Percentiles rank a stretch among this genome's conserved stretches.
phyloP scores from a whole-genome alignment of 2,113 vertebrate species.

The Pedionomus torquatus region DNA sequence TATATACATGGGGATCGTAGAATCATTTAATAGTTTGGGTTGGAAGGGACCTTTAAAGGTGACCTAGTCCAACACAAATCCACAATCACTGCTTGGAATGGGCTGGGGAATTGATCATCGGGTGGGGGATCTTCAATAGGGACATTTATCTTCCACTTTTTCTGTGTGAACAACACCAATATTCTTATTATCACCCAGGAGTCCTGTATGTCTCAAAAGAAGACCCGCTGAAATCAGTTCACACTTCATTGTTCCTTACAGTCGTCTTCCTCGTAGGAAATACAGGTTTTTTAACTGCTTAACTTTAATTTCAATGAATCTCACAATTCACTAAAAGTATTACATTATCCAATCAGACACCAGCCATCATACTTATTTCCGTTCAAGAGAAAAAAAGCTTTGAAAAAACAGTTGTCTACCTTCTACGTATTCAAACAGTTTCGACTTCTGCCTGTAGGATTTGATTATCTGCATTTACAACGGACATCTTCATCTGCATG shows the following conservation, averaged over 20 bases:
- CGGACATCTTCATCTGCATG: slow-evolving; percentile 42
- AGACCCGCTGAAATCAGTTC: neutral
- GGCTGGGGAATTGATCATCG: neutral
- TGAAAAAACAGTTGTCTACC: neutral
- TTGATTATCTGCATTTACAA: slow-evolving; percentile 15
- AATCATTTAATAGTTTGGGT: neutral
- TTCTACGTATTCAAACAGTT: neutral
- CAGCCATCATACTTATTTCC: neutral
- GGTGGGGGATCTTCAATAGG: neutral
- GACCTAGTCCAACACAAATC: neutral
- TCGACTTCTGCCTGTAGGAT: neutral
- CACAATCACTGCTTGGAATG: neutral
- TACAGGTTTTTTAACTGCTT: neutral
- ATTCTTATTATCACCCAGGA: neutral
- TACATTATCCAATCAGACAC: neutral
- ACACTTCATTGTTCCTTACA: neutral
- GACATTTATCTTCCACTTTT: neutral
- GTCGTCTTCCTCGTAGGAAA: neutral
- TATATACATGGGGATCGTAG: neutral
- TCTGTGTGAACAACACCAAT: neutral
- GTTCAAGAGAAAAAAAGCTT: neutral
- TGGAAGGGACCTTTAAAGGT: neutral
- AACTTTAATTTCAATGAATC: neutral
- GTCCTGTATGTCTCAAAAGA: neutral
- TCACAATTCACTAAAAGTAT: neutral